Evolutionary conservation across 1,140 invertebrate species (phyloP).

Genomic region (Cyrtorhinus lividipennis): DNA sequence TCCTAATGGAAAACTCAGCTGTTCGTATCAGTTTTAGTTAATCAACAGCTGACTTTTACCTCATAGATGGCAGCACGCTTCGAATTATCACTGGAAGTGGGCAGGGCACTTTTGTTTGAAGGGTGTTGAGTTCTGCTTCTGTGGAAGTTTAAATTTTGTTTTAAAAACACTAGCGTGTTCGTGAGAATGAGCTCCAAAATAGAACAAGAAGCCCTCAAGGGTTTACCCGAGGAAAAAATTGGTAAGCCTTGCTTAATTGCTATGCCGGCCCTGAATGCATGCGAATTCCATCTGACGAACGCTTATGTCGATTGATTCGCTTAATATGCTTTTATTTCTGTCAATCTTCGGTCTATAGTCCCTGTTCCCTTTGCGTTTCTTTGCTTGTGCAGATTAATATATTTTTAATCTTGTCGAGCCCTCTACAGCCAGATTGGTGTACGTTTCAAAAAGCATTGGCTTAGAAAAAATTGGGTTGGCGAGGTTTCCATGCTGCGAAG

Average conservation of each 20-base stretch:
- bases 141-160: not conserved
- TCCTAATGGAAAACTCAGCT: too few relatives aligned
- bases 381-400: not conserved
- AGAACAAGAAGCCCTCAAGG: conserved; percentile 10
- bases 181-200: not conserved
- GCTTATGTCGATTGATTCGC: not conserved
- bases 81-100: not conserved
- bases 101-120: conserved; percentile 9
- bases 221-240: conserved; percentile 7
- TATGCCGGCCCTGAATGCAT: not conserved
- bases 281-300: not conserved
- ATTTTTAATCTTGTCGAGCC: too few relatives aligned
- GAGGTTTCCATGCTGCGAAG: too few relatives aligned
- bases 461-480: too few relatives aligned
- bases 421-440: too few relatives aligned
- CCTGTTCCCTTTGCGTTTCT: not conserved
- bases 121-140: not conserved
- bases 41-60: too few relatives aligned
- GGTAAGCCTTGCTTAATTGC: not conserved
- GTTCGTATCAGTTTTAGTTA: too few relatives aligned
- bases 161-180: not conserved
- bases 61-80: too few relatives aligned
- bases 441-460: too few relatives aligned
- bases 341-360: not conserved
- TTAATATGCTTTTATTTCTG: not conserved